Evolutionary conservation across 1,140 invertebrate genomes (phyloP), one percentile per base, ranked within the genome.

Genomic region (Kradibia gibbosae): DNA sequence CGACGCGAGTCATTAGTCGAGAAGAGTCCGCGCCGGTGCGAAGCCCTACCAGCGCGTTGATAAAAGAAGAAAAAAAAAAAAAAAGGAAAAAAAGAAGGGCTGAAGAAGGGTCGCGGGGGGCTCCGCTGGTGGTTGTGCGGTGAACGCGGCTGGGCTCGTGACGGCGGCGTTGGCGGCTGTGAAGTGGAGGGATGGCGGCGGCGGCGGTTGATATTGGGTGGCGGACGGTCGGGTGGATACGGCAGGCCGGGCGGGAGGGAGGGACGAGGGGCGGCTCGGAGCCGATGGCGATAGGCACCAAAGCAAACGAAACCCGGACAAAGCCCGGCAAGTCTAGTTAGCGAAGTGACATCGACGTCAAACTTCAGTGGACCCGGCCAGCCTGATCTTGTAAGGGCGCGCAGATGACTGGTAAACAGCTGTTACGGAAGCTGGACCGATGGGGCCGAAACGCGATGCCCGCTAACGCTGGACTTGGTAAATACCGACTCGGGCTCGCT

Each of bases 321-420:
- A 60, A 62, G n/a, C 34, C 28, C 60, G 20, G 34, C 60, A 62
- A 34, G 28, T 62, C 60, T 31, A 62, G 60, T 36, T 62, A 20
- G 31, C 60, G 25, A 62, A 62, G 60, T 62, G 60, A 62, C 60
- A 62, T 62, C 60, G 10, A 36, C 60, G 34, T 62, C 60, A 62
- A 62, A 62, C 60, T 62, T 62, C 17, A 62, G 25, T 31, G 34
- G 60, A 62, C 60, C 60, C 25, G 7, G 28, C 17, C 60, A 25
- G 34, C 60, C 28, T 31, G n/a, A 34, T 17, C 60, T 36, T 36
- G 28, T 62, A 34, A 28, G 28, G 20, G 28, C 60, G 28, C n/a
- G n/a, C n/a, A 28, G 60, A 31, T 34, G 60, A 31, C 60, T 62
- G 3, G 60, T 28, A 62, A 62, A 62, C 60, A 34, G 28, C 60